phyloP scores from a whole-genome alignment of 2,113 vertebrate species.

The Cyanoliseus patagonus region DNA sequence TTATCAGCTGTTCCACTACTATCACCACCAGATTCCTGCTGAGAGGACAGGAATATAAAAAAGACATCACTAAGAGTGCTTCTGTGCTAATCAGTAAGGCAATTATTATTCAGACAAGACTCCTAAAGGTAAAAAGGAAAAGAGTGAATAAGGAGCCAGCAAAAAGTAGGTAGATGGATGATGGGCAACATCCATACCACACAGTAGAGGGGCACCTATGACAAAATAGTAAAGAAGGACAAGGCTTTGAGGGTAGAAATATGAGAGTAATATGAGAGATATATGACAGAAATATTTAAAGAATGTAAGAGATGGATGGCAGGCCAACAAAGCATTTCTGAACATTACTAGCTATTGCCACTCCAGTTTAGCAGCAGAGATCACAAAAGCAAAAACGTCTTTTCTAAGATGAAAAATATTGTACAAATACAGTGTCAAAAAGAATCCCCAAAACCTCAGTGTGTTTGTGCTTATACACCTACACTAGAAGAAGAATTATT shows the following conservation, averaged over 20 bases:
- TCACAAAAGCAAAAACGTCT: neutral
- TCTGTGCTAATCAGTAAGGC: neutral
- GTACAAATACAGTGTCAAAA: neutral
- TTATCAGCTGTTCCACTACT: neutral
- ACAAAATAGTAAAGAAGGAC: neutral
- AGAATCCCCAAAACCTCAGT: neutral
- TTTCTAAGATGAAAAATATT: neutral
- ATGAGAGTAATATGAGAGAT: neutral
- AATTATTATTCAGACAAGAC: neutral
- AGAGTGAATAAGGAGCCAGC: neutral
- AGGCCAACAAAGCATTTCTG: neutral
- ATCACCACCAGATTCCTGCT: neutral
- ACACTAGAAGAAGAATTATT: neutral
- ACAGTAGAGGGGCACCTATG: neutral
- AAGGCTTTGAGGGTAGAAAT: neutral
- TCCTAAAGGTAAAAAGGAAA: neutral
- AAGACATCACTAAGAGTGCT: neutral
- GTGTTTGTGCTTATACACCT: neutral
- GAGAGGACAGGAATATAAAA: neutral
- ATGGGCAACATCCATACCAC: neutral
- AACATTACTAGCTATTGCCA: neutral
- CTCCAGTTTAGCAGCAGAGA: neutral
- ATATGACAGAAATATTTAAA: neutral
- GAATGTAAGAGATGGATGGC: neutral
- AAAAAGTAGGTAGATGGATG: neutral